Evolutionary conservation across 2,797 vertebrate genomes (phyloP), one percentile per base, ranked within the genome.

Genomic region (Glyptemys insculpta): DNA sequence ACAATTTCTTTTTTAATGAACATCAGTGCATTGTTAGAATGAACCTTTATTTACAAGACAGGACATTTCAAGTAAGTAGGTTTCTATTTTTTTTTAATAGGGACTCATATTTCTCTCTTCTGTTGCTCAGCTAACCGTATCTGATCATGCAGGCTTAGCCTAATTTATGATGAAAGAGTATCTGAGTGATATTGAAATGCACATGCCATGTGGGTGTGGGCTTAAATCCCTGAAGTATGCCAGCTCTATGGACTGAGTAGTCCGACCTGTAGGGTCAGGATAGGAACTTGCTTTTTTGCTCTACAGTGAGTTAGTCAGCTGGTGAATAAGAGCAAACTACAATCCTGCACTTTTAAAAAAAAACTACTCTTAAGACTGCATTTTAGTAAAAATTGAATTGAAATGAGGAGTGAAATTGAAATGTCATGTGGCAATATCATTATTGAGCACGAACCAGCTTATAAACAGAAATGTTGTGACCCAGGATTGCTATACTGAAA

Each of bases 231-330:
- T 94, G 91, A 95, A 96, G 83, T 95, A 89, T 93, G 92, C 86
- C 5, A 2, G 90, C 81, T 83, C 14, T 89, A 76, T 83, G 95
- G 87, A 81, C 81, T 72, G 87, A 96, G 95, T 90, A 0, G 83
- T 96, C 95, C 54, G 90, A 94, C 95, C 90, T 95, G 97, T 94
- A 96, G n/a, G 93, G 94, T 82, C 74, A 47, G 44, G 27, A 49
- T 16, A 49, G 8, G 44, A 76, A 27, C 44, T 47, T 44, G 41
- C 74, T 76, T 78, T 78, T 62, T 83, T 57, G 81, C 19, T 62
- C 18, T 59, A 29, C 27, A 19, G 81, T 27, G 41, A 47, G 57
- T 59, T 62, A 62, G 41, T 41, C 56, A 62, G 19, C 29, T 59
- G 81, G 31, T 62, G 18, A 7, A 12, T 49, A 59, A 90, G 90